These are phyloP conservation scores for Actinernus sp. DNA, from an alignment of 92 coral and sea anemone species.

Conservation along the genomic window DNA sequence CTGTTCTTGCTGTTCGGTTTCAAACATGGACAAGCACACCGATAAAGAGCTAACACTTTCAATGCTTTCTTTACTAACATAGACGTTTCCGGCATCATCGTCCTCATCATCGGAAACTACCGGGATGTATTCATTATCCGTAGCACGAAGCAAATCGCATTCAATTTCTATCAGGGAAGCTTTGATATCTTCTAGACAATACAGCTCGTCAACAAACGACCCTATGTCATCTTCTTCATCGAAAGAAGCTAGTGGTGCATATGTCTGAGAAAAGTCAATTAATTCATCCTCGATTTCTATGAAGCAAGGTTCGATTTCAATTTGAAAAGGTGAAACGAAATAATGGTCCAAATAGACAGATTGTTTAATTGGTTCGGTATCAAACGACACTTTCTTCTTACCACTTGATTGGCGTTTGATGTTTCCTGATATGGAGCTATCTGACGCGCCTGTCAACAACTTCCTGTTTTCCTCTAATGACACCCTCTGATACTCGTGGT, in stretches of 20 bases:
- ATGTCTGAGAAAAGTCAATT: neutral
- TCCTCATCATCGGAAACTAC: slow-evolving; percentile 4
- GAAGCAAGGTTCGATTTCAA: slow-evolving; percentile 17
- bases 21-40: slow-evolving; percentile 9
- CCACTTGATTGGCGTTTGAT: neutral
- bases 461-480: neutral
- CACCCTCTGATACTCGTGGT: neutral
- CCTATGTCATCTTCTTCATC: slow-evolving; percentile 44
- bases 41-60: slow-evolving; percentile 9
- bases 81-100: neutral
- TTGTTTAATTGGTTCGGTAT: neutral
- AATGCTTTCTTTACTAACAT: slow-evolving; percentile 21
- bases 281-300: slow-evolving; percentile 3
- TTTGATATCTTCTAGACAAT: slow-evolving; percentile 26
- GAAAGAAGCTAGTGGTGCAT: slow-evolving; percentile 32
- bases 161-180: slow-evolving; percentile 19
- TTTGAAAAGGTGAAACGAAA: neutral
- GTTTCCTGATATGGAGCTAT: no score
- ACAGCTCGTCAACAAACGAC: slow-evolving; percentile 13
- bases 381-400: neutral
- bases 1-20: slow-evolving; percentile 4
- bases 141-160: slow-evolving; percentile 37
- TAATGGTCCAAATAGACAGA: no score
- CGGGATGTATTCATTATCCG: slow-evolving; percentile 1
- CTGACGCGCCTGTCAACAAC: neutral